Base-by-base conservation (phyloP, 1,140 invertebrate species). In the Homalodisca vitripennis region DNA sequence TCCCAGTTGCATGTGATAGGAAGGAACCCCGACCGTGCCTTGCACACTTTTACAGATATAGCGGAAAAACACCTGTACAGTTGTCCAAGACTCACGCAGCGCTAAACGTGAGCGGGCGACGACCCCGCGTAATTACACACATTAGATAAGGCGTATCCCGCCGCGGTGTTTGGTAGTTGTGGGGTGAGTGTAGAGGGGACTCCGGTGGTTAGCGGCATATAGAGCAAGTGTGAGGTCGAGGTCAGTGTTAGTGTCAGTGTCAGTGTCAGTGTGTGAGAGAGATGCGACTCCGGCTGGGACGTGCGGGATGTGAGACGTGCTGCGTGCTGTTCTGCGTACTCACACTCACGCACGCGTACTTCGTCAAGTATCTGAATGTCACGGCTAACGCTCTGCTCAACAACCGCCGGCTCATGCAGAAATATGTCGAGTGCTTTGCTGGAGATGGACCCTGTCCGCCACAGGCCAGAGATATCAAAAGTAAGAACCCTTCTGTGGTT, bases 401-500 rank as follows among this genome's bases (percentile, higher is more conserved):
- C 63, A 66, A 66, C 34, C n/a, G 26, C 17, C 17, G 63, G 20
- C 34, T 66, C 32, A n/a, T 66, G 34, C 20, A 31, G 27, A 26
- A 22, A 10, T 66, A 66, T 17, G 32, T 66, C 1, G 32, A 27
- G 6, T 66, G 63, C 34, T 66, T 66, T 17, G 41, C 27, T 17
- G 34, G 41, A 13, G 32, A 46, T 1, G 63, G 63, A 1, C 63
- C 63, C 17, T 66, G 63, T 29, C 32, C 32, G 3, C 63, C 63
- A 12, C 63, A 66, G 32, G 63, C 63, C 17, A 66, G 63, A 27
- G 63, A 66, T 46, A 66, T 66, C 22, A 66, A 66, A 27, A 41
- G 63, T 66, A 46, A 47, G 63, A 47, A 10, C 17, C n/a, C n/a
- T n/a, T n/a, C n/a, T n/a, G n/a, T n/a, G n/a, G n/a, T n/a, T n/a